phyloP scores from a whole-genome alignment of 2,888 invertebrate species.

The Drosophila peninsularis region DNA sequence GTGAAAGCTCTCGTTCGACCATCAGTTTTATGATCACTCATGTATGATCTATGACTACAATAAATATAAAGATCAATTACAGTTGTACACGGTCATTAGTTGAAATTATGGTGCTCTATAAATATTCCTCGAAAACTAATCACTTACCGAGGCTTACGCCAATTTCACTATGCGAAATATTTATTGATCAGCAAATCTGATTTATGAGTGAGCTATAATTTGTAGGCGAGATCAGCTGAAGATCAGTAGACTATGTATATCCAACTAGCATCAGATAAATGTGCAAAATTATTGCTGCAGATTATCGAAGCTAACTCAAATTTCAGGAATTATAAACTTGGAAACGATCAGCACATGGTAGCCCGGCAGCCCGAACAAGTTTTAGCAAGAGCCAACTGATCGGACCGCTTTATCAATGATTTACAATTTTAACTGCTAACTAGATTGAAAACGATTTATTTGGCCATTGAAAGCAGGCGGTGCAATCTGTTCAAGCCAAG shows the following conservation, averaged over 20 bases:
- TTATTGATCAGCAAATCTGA: slow-evolving; percentile 2
- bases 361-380: neutral
- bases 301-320: neutral
- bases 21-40: neutral
- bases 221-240: slow-evolving; percentile 1
- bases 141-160: neutral
- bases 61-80: neutral
- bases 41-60: neutral
- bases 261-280: slow-evolving; percentile 8
- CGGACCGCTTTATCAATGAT: slow-evolving; percentile 14
- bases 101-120: neutral
- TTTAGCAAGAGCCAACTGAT: neutral
- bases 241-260: slow-evolving; percentile 4
- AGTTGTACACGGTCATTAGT: neutral
- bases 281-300: neutral
- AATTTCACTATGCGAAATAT: neutral
- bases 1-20: neutral
- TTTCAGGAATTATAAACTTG: slow-evolving; percentile 6
- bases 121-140: neutral
- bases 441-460: slow-evolving; percentile 13
- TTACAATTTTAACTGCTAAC: neutral
- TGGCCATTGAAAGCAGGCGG: slow-evolving; percentile 12
- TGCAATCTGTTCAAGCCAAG: slow-evolving; percentile 13
- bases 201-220: neutral
- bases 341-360: neutral